Evolutionary conservation across 2,797 vertebrate species (phyloP), one percentile per base, ranked within the genome.

Genomic region (Acanthurus lineatus): DNA sequence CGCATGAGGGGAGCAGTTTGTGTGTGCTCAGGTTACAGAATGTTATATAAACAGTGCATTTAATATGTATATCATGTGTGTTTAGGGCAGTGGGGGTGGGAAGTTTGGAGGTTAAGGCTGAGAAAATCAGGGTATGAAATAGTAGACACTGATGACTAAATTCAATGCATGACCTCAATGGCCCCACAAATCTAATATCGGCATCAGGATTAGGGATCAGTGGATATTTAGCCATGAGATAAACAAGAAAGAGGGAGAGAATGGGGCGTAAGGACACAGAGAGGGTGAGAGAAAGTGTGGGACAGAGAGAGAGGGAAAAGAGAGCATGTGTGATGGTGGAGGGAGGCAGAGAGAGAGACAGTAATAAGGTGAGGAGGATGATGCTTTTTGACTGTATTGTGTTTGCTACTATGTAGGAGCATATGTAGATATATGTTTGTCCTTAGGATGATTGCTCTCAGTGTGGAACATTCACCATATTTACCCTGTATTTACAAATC

Each of bases 191-290:
- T 87, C 80, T 81, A 77, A 89, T 86, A 81, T 89, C 48, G 10
- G 69, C 75, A 10, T 82, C 78, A 78, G 85, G 83, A 88, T 90
- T 87, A 86, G 70, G 81, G 81, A 87, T 90, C 84, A 82, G 82
- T 71, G 72, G 61, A 86, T 86, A 83, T 80, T 77, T 75, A 90
- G 65, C 81, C 83, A 87, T 85, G 74, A 87, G 81, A 83, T 76
- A 86, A 69, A 82, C 2, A 9, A 63, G 65, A 58, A 58, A 48
- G 38, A 60, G 12, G 22, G 75, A 61, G 68, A 28, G 61, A 11
- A n/a, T 45, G 2, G 4, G 49, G 42, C n/a, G 17, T 38, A 49
- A 47, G 19, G 48, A 28, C 17, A 61, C 6, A 45, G 47, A 54
- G 15, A 38, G 56, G 5, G 56, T n/a, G 44, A 11, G 38, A 22